Base-by-base conservation (phyloP, 2,888 invertebrate species). In the Piscicola geometra region DNA sequence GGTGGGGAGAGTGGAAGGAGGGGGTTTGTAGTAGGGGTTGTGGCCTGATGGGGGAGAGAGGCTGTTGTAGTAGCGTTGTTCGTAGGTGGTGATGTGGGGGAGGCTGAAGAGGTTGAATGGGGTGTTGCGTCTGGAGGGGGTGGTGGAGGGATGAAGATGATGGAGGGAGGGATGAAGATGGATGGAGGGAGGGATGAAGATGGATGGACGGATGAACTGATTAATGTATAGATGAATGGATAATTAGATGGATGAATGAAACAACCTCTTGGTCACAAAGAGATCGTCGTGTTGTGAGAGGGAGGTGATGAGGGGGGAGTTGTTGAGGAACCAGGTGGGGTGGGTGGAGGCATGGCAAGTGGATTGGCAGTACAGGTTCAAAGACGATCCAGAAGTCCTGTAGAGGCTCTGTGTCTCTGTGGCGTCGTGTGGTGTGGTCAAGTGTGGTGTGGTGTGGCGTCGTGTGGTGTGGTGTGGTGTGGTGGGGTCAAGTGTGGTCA, bases 31-130 rank as follows among this genome's bases (percentile, higher is more conserved):
- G 25, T 56, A 56, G n/a, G 60, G 60, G 60, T 56, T 56, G 60
- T 56, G 60, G n/a, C 3, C 3, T 5, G 25, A 25, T 25, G 60
- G 5, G 5, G 21, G n/a, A n/a, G 60, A 56, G 60, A 56, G 60
- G 60, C 15, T 18, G 60, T 18, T 9, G 60, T 56, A 25, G 60
- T 56, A 56, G 5, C n/a, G 15, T 18, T 5, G 15, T 5, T 25
- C n/a, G 60, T 56, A 56, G 12, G 9, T 21, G 60, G 60, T 56
- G n/a, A 25, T 56, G 50, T 47, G 50, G 60, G 60, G n/a, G n/a
- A 56, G 25, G 60, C 25, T 25, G 60, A 25, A 25, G n/a, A 56
- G 60, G 60, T 56, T 56, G 60, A 56, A 56, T 9, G 5, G n/a
- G 60, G 12, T 56, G 60, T 56, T 56, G 21, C 21, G 21, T 25